phyloP scores from a whole-genome alignment of 30 jellyfish, hydroid and myxozoan genomes.

The Aurelia aurita region DNA sequence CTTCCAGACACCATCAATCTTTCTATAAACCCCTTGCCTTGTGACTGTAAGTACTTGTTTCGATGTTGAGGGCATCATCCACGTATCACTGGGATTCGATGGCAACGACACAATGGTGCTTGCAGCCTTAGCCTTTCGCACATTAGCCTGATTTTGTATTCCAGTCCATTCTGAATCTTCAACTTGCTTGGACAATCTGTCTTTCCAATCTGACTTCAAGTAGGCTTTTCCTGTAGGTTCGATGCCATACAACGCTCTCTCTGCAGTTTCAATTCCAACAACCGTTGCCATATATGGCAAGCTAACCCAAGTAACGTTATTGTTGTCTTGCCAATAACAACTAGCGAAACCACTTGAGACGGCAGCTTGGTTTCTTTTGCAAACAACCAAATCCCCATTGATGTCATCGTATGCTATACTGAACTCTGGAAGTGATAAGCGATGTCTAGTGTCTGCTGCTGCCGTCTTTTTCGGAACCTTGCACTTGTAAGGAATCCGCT shows the following conservation, averaged over 20 bases:
- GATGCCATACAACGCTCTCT: slow-evolving; percentile 5
- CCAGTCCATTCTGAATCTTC: slow-evolving; percentile 33
- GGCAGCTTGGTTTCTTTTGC: background rate
- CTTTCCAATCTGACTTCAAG: background rate
- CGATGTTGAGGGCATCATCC: slow-evolving; percentile 17
- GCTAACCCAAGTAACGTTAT: background rate
- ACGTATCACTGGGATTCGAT: background rate
- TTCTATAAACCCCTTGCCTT: background rate
- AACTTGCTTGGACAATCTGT: background rate
- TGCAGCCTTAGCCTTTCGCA: slow-evolving; percentile 4
- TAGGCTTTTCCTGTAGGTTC: slow-evolving; percentile 11
- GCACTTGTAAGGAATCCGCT: slow-evolving; percentile 16
- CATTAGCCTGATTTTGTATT: slow-evolving; percentile 11
- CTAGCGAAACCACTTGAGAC: background rate
- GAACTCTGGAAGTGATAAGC: slow-evolving; percentile 19
- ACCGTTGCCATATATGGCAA: slow-evolving; percentile 16
- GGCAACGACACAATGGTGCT: background rate
- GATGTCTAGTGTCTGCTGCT: background rate
- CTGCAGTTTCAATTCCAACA: slow-evolving; percentile 18
- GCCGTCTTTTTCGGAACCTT: background rate
- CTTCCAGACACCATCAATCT: slow-evolving; percentile 7
- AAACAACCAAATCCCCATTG: slow-evolving; percentile 10
- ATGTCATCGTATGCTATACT: slow-evolving; percentile 39
- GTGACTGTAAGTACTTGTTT: slow-evolving; percentile 6
- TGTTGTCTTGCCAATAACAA: slow-evolving; percentile 13